Conservation (phyloP, 2,797 vertebrate species). For the Propithecus deckenii region DNA sequence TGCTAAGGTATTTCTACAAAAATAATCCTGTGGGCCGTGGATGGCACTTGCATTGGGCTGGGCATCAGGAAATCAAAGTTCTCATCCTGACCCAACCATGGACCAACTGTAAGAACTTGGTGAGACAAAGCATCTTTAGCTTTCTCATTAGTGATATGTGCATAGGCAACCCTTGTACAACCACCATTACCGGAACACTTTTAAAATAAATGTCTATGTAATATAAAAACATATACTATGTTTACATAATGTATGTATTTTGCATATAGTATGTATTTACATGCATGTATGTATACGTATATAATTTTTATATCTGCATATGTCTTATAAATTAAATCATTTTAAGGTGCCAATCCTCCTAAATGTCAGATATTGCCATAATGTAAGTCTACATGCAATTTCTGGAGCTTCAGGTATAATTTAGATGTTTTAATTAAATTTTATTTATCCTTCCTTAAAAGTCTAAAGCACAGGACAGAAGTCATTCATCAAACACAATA, state of each 20-base stretch:
- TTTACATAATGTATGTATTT: not conserved
- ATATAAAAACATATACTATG: not conserved
- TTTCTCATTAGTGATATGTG: not conserved
- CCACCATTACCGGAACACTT: not conserved
- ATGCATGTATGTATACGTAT: not conserved
- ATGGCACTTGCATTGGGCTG: not conserved
- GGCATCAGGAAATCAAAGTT: not conserved
- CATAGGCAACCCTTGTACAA: not conserved
- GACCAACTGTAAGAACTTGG: not conserved
- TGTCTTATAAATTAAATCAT: not conserved
- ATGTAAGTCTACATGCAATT: not conserved
- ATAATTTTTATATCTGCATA: not conserved
- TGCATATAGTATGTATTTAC: not conserved
- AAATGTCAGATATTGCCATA: not conserved
- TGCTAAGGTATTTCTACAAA: not conserved
- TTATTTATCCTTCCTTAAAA: not conserved
- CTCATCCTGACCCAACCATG: not conserved
- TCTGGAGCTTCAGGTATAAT: not conserved
- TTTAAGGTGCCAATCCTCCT: not conserved
- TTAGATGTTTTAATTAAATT: constrained; percentile 21
- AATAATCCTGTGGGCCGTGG: not conserved
- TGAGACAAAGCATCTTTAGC: not conserved
- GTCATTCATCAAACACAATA: not conserved
- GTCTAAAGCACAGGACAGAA: not conserved
- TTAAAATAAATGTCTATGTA: not conserved